phyloP scores from a whole-genome alignment of 2,113 vertebrate species.

The Pteropus alecto region DNA sequence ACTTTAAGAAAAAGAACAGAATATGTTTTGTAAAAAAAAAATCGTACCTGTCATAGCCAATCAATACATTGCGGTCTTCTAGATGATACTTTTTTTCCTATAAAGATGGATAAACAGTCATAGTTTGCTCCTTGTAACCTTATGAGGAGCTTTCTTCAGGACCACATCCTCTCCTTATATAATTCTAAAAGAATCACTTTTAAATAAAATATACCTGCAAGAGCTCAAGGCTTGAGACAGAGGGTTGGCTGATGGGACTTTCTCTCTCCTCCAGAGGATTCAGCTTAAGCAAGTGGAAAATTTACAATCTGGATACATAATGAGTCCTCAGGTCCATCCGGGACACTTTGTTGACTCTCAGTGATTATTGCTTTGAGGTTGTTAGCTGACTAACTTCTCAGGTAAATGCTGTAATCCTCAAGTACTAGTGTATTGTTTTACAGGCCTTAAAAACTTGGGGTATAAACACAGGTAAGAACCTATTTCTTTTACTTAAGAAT shows the following conservation, averaged over 20 bases:
- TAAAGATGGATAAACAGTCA: slow-evolving; percentile 70
- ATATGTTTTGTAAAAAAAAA: not conserved
- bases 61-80: slow-evolving; percentile 47
- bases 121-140: slow-evolving; percentile 69
- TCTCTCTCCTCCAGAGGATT: not conserved
- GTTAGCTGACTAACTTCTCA: not conserved
- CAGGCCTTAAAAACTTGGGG: not conserved
- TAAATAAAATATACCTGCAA: not conserved
- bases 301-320: not conserved
- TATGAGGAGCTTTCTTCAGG: slow-evolving; percentile 73
- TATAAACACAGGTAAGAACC: not conserved
- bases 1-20: slow-evolving; percentile 15
- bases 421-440: not conserved
- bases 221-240: slow-evolving; percentile 23
- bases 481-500: not conserved
- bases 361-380: not conserved
- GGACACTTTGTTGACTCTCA: not conserved
- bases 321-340: not conserved
- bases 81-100: slow-evolving; percentile 63
- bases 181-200: slow-evolving; percentile 68
- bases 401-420: not conserved
- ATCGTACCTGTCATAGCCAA: slow-evolving; percentile 47
- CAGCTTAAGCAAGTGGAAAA: not conserved
- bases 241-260: not conserved
- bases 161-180: slow-evolving; percentile 58